Evolutionary conservation across 2,113 vertebrate species (phyloP), one percentile per base, ranked within the genome.

Genomic region (Galemys pyrenaicus): DNA sequence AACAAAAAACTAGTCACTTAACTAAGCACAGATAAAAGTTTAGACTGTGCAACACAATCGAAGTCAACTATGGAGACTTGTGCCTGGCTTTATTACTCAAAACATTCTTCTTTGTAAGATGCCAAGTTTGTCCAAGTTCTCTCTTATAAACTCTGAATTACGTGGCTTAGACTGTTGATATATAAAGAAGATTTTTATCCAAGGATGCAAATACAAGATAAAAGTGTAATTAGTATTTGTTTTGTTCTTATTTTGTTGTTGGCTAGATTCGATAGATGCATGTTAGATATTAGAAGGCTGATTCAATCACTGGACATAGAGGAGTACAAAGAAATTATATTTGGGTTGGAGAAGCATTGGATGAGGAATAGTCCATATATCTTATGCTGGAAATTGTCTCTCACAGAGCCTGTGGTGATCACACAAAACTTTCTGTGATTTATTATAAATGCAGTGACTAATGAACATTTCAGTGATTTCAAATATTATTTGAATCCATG

Each of bases 21-120:
- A 2, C 62, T 78, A 28, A 71, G 9, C 17, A 64, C 35, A 67
- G 17, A 62, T 5, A n/a, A 22, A 30, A 5, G 16, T 17, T 54
- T n/a, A 46, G 5, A 67, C 11, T 28, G 0, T 0, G 0, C 0
- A 65, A 5, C 17, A 46, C 1, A 20, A 8, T 22, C 4, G 51
- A 16, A 10, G 30, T 39, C 15, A 49, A 7, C 26, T 75, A 24
- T 2, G 4, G 26, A 70, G 24, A 1, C n/a, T 26, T 12, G 5
- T 46, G 9, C 0, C 6, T n/a, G 5, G 0, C 32, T 87, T 37
- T 0, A 20, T 10, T 60, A n/a, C 9, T 8, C 26, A 70, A 12
- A 17, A 26, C 32, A 13, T 2, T 26, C 32, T 49, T 62, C 32
- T 49, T 62, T 70, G 8, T 2, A 9, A 10, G 22, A 24, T 54